These are phyloP conservation scores for Melanotaenia boesemani DNA, from an alignment of 2,797 vertebrate genomes.

Conservation along the genomic window DNA sequence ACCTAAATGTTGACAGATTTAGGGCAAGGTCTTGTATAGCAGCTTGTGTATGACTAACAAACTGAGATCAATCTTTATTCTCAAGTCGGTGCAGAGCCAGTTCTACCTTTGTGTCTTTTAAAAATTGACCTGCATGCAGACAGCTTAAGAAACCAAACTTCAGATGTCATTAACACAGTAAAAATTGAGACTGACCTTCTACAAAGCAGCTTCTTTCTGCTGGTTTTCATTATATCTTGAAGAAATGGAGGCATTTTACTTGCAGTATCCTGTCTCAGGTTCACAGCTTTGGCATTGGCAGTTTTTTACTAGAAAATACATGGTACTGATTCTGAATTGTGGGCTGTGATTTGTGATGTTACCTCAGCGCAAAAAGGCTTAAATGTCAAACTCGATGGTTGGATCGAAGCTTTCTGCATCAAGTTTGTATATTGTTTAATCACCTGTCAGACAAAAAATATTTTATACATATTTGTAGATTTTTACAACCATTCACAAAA, in stretches of 20 bases:
- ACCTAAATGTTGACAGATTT: conserved; percentile 2
- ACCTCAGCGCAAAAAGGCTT: background rate
- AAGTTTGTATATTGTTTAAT: background rate
- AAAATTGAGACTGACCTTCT: background rate
- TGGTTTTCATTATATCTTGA: background rate
- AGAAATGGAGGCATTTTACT: background rate
- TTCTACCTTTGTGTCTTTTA: background rate
- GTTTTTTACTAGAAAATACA: background rate
- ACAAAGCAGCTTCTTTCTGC: background rate
- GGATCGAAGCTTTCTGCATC: background rate
- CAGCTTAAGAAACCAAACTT: background rate
- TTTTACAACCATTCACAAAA: background rate
- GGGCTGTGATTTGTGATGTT: background rate
- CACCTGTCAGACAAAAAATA: background rate
- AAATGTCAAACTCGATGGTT: background rate
- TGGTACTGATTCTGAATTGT: background rate
- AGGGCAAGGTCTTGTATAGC: background rate
- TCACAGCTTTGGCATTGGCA: background rate
- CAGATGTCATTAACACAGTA: background rate
- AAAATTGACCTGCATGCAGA: background rate
- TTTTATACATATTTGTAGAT: background rate
- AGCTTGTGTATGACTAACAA: background rate
- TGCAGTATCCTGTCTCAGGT: background rate
- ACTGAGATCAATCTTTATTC: background rate
- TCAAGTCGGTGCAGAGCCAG: background rate